A percentile compares a stretch with the other conserved stretches of the same genome.
phyloP scores from a whole-genome alignment of 2,888 invertebrate genomes.

The Lamellibrachia satsuma region DNA sequence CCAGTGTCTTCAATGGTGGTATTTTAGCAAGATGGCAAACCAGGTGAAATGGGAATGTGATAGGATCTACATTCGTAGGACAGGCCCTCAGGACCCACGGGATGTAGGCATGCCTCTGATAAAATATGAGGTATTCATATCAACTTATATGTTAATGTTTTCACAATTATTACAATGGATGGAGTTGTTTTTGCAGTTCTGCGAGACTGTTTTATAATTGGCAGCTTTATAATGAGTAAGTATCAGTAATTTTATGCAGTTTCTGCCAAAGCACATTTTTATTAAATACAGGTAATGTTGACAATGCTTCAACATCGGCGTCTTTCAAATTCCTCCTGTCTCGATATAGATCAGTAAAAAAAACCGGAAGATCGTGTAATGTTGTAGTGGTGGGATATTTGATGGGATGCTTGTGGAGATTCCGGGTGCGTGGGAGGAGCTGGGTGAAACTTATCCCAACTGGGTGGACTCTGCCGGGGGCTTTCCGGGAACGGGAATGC shows the following conservation, averaged over 20 bases:
- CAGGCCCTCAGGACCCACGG: not conserved
- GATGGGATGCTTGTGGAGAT: conserved; percentile 3
- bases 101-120: not conserved
- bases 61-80: not conserved
- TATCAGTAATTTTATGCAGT: not conserved
- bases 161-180: not conserved
- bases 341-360: not conserved
- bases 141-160: not conserved
- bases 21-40: not conserved
- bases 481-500: not conserved
- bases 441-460: not conserved
- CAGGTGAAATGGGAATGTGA: not conserved
- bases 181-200: not conserved
- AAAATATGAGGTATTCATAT: conserved; percentile 9
- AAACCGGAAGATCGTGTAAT: not conserved
- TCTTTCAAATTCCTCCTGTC: not conserved
- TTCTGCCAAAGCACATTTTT: not conserved
- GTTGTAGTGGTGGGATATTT: not conserved
- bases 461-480: not conserved
- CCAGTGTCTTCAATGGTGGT: not conserved
- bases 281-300: not conserved
- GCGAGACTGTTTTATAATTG: not conserved
- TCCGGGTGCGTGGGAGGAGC: not conserved
- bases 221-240: not conserved
- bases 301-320: not conserved